These are phyloP conservation scores for Dexiosoma caninum DNA, from an alignment of 2,888 invertebrate species.

Conservation along the genomic window DNA sequence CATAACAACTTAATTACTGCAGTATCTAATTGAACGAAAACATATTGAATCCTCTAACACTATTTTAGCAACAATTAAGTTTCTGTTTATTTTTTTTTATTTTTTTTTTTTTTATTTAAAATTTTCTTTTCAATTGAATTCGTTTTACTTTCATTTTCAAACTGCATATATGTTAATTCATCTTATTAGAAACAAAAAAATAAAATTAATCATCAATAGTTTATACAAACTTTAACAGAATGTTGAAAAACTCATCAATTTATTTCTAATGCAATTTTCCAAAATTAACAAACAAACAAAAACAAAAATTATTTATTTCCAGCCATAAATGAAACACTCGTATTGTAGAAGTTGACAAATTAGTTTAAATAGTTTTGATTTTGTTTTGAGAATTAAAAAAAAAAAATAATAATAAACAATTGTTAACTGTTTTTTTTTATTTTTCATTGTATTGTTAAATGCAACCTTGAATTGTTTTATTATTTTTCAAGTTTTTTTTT, in stretches of 20 bases:
- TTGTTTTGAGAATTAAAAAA: constrained; percentile 26
- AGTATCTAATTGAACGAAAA: constrained; percentile 42
- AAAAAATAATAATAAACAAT: no score
- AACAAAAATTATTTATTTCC: constrained; percentile 17
- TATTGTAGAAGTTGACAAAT: constrained; percentile 59
- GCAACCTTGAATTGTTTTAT: constrained; percentile 17
- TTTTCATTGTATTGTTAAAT: neutral
- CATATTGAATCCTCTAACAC: constrained; percentile 41
- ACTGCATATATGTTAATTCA: constrained; percentile 42
- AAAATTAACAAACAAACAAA: no score
- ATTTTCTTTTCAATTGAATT: neutral
- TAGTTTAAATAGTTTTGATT: constrained; percentile 61
- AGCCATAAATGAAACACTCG: constrained; percentile 36
- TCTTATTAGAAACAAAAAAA: constrained; percentile 11
- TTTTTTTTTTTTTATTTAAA: neutral
- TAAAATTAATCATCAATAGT: constrained; percentile 4
- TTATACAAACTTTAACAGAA: constrained; percentile 16
- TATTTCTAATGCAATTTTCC: constrained; percentile 33
- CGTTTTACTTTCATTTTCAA: neutral
- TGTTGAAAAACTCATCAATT: constrained; percentile 17
- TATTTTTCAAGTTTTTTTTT: neutral
- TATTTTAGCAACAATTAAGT: constrained; percentile 27
- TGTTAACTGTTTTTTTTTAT: constrained; percentile 14
- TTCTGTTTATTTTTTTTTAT: neutral
- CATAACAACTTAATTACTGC: constrained; percentile 33